A percentile compares a stretch with the other conserved stretches of the same genome.
phyloP scores from a whole-genome alignment of 1,140 invertebrate genomes.

The Diprion similis region DNA sequence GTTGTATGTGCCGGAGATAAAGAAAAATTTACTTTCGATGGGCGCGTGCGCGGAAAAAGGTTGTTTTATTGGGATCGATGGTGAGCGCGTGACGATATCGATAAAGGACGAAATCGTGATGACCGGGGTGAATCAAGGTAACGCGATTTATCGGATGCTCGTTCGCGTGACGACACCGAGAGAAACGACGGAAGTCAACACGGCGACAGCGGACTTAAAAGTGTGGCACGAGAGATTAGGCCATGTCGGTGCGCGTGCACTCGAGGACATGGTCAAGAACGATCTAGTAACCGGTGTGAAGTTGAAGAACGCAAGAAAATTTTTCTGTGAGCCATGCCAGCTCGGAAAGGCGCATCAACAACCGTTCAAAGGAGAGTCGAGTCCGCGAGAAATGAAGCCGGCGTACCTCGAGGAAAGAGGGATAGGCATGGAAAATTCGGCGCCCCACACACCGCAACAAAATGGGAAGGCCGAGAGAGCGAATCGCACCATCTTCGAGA shows the following conservation, averaged over 20 bases:
- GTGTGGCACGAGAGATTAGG: slow-evolving; percentile 27
- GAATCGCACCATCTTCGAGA: too few relatives aligned
- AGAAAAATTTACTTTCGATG: slow-evolving; percentile 29
- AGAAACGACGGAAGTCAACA: neutral
- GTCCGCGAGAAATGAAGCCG: too few relatives aligned
- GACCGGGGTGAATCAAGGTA: slow-evolving; percentile 15
- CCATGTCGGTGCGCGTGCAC: slow-evolving; percentile 19
- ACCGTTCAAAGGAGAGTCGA: too few relatives aligned
- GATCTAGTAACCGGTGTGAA: slow-evolving; percentile 13
- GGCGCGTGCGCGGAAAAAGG: slow-evolving; percentile 26
- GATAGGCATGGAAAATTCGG: too few relatives aligned
- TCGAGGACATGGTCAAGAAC: slow-evolving; percentile 23
- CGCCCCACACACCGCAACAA: too few relatives aligned
- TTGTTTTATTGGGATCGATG: slow-evolving; percentile 20
- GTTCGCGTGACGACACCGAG: neutral
- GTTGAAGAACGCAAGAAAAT: neutral
- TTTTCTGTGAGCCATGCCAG: too few relatives aligned
- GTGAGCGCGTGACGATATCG: slow-evolving; percentile 16
- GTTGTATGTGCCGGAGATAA: slow-evolving; percentile 20
- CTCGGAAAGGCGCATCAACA: too few relatives aligned
- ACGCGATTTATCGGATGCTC: slow-evolving; percentile 11
- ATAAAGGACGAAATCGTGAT: slow-evolving; percentile 24
- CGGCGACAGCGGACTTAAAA: slow-evolving; percentile 14
- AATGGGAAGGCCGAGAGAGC: too few relatives aligned
- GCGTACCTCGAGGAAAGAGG: too few relatives aligned